These are phyloP conservation scores for Cataglyphis albicans DNA, from an alignment of 2,888 invertebrate species.

Conservation along the genomic window DNA sequence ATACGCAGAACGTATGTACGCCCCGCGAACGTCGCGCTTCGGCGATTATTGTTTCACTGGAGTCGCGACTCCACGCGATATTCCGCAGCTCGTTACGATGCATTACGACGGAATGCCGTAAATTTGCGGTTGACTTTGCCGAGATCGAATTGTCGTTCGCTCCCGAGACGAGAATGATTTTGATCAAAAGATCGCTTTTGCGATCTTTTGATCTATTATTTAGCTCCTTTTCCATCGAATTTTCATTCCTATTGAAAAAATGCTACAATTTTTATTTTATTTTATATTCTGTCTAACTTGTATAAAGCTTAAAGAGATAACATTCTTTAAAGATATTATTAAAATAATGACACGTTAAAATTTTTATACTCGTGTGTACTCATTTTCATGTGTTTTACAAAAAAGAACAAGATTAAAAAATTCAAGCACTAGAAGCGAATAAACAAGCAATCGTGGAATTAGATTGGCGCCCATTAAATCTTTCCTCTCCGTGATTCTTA, in stretches of 20 bases:
- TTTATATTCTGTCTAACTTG: not conserved
- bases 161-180: not conserved
- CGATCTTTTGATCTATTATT: too few relatives aligned
- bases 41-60: constrained; percentile 31
- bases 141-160: not conserved
- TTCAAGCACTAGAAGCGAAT: not conserved
- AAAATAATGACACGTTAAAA: not conserved
- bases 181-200: not conserved
- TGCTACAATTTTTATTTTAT: not conserved
- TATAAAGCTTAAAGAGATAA: not conserved
- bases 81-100: constrained; percentile 40
- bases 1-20: not conserved
- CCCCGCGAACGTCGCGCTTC: not conserved
- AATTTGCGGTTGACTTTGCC: constrained; percentile 5
- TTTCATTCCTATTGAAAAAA: not conserved
- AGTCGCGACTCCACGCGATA: constrained; percentile 20
- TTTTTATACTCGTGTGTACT: not conserved
- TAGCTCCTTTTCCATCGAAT: not conserved
- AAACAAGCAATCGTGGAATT: not conserved
- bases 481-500: not conserved
- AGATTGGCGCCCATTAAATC: constrained; percentile 21
- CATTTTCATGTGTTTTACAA: not conserved
- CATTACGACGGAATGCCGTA: constrained; percentile 16
- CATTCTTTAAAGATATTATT: not conserved
- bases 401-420: not conserved